Conservation (phyloP, 2,888 invertebrate species). For the Molorchus minor region DNA sequence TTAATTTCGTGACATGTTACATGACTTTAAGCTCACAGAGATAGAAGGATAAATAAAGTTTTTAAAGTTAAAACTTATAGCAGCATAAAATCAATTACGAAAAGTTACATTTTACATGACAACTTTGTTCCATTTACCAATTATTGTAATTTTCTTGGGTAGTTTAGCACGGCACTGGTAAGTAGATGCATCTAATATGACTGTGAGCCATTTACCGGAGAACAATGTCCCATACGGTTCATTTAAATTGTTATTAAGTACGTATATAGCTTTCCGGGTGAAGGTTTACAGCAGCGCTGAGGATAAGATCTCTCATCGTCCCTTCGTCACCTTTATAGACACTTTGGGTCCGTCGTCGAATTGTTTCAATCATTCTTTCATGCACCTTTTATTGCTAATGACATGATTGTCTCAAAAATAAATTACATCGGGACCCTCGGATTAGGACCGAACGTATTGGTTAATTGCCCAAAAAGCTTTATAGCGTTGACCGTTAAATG, state of each 20-base stretch:
- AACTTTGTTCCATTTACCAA: too few relatives aligned
- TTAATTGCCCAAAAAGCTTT: conserved; percentile 39
- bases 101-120: too few relatives aligned
- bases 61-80: too few relatives aligned
- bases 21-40: too few relatives aligned
- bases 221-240: conserved; percentile 53
- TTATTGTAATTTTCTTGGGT: not conserved
- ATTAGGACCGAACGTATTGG: conserved; percentile 23
- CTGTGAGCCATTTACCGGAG: conserved; percentile 44
- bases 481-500: conserved; percentile 35
- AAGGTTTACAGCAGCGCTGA: conserved; percentile 49
- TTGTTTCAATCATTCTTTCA: conserved; percentile 29
- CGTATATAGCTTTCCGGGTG: conserved; percentile 52
- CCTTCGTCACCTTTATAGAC: conserved; percentile 50
- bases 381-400: conserved; percentile 29
- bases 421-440: conserved; percentile 23
- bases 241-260: conserved; percentile 57
- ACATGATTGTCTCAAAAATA: conserved; percentile 31
- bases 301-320: conserved; percentile 49
- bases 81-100: too few relatives aligned
- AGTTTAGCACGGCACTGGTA: conserved; percentile 11
- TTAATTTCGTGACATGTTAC: too few relatives aligned
- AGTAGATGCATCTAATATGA: conserved; percentile 25
- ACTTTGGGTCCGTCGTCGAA: conserved; percentile 28
- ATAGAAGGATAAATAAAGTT: too few relatives aligned